Percentiles rank a stretch among this genome's conserved stretches.
Evolutionary conservation across 2,113 vertebrate genomes (phyloP).

Genomic region (Felis chaus): DNA sequence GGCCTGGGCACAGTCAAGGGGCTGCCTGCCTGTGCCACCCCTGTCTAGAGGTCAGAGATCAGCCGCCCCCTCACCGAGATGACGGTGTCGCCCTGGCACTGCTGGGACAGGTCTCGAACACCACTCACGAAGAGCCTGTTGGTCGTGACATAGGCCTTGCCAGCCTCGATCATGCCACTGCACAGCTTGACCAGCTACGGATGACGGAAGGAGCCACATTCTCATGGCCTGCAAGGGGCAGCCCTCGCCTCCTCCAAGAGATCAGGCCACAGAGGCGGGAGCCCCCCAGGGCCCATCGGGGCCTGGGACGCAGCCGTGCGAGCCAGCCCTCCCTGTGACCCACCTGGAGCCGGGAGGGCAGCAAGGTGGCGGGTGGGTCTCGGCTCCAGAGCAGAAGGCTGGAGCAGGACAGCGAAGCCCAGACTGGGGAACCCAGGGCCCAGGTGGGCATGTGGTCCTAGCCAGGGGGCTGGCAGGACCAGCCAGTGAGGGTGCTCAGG

Average conservation of each 20-base stretch:
- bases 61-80: constrained; percentile 90
- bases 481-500: neutral
- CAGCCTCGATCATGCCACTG: constrained; percentile 96
- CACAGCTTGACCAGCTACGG: constrained; percentile 96
- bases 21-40: neutral
- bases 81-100: constrained; percentile 96
- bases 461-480: neutral
- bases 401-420: neutral
- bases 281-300: rapidly evolving
- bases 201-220: rapidly evolving
- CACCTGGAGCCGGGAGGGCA: neutral
- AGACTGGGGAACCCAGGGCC: neutral
- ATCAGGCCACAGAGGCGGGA: neutral
- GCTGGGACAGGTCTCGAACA: constrained; percentile 94
- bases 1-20: neutral
- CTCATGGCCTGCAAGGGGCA: rapidly evolving
- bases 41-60: neutral
- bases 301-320: neutral
- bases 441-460: too few relatives aligned
- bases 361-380: neutral
- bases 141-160: constrained; percentile 94
- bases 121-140: constrained; percentile 97
- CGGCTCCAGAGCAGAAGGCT: neutral
- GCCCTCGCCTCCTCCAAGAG: neutral
- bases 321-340: neutral